Evolutionary conservation across 2,888 invertebrate genomes (phyloP).

Genomic region (Macrophya annulata): DNA sequence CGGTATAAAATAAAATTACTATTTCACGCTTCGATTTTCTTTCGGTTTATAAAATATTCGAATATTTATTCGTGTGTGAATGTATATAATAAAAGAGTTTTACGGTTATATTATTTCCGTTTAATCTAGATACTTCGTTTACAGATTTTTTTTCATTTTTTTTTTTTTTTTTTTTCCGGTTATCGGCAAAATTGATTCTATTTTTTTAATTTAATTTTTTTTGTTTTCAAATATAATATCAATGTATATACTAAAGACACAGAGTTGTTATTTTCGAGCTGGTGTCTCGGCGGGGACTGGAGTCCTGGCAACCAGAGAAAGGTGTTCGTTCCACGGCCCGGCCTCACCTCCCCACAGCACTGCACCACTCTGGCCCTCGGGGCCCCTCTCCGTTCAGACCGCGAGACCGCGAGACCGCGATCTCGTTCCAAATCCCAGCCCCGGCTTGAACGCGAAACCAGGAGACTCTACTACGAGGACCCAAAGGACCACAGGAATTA

Average conservation of each 20-base stretch:
- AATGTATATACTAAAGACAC: conserved; percentile 12
- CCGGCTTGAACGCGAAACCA: neutral
- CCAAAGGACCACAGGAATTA: neutral
- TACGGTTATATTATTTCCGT: neutral
- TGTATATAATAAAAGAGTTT: neutral
- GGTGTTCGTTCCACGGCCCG: conserved; percentile 55
- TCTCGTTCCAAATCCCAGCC: conserved; percentile 42
- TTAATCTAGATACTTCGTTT: neutral
- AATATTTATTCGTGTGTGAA: neutral
- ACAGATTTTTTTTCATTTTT: neutral
- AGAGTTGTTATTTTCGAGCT: conserved; percentile 54
- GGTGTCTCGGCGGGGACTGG: conserved; percentile 56
- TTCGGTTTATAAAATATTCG: neutral
- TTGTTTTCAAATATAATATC: neutral
- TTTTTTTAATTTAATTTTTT: too few relatives aligned
- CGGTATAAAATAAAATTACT: neutral
- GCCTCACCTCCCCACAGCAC: conserved; percentile 46
- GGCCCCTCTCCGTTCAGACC: conserved; percentile 42
- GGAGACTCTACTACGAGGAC: neutral
- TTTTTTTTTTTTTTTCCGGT: neutral
- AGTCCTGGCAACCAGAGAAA: conserved; percentile 53
- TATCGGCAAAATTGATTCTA: neutral
- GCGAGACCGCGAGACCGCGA: conserved; percentile 42
- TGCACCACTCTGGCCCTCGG: conserved; percentile 36
- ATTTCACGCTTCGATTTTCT: neutral